Conservation (phyloP, 2,113 vertebrate species). For the Hippocampus abdominalis region DNA sequence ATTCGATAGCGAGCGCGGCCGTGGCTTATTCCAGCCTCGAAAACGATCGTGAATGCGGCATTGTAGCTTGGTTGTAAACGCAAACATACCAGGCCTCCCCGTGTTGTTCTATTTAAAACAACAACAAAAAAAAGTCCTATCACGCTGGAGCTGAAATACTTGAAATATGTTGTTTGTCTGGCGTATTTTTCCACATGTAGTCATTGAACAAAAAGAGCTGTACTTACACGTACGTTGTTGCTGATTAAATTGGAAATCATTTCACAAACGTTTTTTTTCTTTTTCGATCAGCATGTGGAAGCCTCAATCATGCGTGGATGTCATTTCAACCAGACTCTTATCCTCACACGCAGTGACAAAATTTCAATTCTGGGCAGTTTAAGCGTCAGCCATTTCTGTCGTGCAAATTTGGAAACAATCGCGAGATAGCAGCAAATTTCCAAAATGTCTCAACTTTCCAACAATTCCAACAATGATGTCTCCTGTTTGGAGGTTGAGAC, state of each 20-base stretch:
- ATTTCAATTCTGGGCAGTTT: too few species aligned
- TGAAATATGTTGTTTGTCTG: conserved; percentile 38
- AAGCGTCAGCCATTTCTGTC: too few species aligned
- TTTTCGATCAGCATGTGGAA: neutral
- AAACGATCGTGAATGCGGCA: neutral
- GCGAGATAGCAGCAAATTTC: too few species aligned
- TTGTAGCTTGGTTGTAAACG: neutral
- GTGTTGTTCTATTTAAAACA: neutral
- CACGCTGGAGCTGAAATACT: neutral
- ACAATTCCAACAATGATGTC: too few species aligned
- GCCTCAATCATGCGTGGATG: neutral
- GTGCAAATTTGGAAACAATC: too few species aligned
- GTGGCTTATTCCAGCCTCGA: neutral
- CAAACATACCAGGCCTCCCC: neutral
- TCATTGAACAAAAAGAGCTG: neutral
- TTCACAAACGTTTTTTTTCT: neutral
- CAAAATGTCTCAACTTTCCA: too few species aligned
- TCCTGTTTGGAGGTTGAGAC: neutral
- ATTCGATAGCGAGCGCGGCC: neutral
- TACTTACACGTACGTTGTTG: neutral
- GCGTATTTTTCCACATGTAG: conserved; percentile 22
- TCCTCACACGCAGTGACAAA: too few species aligned
- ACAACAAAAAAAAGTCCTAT: neutral
- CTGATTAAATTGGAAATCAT: neutral
- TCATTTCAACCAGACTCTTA: neutral